phyloP scores from a whole-genome alignment of 2,888 invertebrate genomes.

The Hydropsyche betteni region DNA sequence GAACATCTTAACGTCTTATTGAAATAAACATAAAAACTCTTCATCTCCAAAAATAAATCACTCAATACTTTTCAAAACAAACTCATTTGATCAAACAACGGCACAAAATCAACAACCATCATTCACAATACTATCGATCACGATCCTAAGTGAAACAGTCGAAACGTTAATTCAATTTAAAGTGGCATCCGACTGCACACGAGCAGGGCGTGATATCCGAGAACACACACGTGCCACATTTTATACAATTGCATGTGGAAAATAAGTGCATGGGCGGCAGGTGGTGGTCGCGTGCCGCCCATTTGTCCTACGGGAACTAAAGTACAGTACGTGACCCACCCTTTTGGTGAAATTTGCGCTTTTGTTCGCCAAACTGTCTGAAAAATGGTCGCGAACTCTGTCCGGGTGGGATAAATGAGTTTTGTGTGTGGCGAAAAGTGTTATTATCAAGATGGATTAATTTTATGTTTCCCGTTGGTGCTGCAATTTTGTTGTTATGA shows the following conservation, averaged over 20 bases:
- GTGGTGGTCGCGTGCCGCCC: constrained; percentile 48
- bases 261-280: constrained; percentile 7
- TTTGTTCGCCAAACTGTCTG: background rate
- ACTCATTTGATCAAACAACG: background rate
- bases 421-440: too few relatives aligned
- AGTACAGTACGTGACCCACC: constrained; percentile 10
- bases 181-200: too few relatives aligned
- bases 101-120: background rate
- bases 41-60: too few relatives aligned
- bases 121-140: background rate
- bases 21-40: too few relatives aligned
- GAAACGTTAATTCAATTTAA: background rate
- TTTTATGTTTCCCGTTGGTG: too few relatives aligned
- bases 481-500: too few relatives aligned
- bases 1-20: too few relatives aligned
- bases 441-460: background rate
- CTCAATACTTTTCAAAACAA: too few relatives aligned
- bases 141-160: background rate
- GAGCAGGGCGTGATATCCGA: too few relatives aligned
- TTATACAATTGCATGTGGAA: too few relatives aligned
- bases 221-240: too few relatives aligned
- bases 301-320: constrained; percentile 37
- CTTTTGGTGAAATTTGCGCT: background rate
- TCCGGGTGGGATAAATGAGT: too few relatives aligned
- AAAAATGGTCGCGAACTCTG: background rate